These are phyloP conservation scores for Phortica okadai DNA, from an alignment of 2,888 invertebrate species.

Conservation along the genomic window DNA sequence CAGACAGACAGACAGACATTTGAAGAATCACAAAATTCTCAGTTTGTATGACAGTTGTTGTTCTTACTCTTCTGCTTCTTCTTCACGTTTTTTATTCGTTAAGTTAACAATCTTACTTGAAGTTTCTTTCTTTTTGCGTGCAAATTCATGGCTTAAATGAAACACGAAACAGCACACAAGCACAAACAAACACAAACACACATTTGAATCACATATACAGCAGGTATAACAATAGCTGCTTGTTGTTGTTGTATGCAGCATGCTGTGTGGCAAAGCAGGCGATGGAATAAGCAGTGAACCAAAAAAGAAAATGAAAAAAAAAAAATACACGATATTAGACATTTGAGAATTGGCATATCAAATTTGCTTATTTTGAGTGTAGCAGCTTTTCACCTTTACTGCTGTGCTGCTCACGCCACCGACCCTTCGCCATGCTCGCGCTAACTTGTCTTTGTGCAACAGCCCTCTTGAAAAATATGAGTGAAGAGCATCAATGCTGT, in stretches of 20 bases:
- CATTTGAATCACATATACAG: neutral
- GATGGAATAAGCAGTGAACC: neutral
- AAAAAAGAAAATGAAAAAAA: neutral
- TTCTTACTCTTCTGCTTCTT: neutral
- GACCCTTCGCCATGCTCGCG: too few species aligned
- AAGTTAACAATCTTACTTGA: conserved; percentile 14
- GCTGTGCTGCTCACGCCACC: conserved; percentile 9
- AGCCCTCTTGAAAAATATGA: conserved; percentile 58
- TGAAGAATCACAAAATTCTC: neutral
- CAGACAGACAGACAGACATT: conserved; percentile 19
- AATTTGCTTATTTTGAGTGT: conserved; percentile 47
- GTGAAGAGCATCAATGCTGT: conserved; percentile 5
- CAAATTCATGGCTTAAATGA: neutral
- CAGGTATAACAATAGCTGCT: neutral
- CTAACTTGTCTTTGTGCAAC: too few species aligned
- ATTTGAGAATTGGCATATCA: conserved; percentile 68
- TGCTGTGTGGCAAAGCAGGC: neutral
- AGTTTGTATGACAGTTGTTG: neutral
- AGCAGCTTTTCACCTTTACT: conserved; percentile 54
- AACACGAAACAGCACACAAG: neutral
- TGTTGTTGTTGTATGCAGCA: neutral
- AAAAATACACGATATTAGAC: conserved; percentile 59
- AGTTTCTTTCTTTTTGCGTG: neutral
- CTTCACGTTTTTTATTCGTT: neutral
- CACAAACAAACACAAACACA: neutral